Evolutionary conservation across 2,888 invertebrate species (phyloP).

Genomic region (Apotomis turbidana): DNA sequence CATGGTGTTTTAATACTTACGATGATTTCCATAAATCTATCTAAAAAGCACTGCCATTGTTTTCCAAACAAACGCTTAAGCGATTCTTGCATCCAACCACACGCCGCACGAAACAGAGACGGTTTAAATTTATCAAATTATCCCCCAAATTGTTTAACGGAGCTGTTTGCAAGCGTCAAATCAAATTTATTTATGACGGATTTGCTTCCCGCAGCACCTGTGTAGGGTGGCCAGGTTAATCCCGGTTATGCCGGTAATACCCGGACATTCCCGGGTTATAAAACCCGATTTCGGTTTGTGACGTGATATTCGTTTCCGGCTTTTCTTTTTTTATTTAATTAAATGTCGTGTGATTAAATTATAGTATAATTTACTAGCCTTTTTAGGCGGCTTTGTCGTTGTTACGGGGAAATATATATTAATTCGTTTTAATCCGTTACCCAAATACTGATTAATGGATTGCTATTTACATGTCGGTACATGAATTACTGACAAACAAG

Average conservation of each 20-base stretch:
- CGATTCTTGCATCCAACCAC: neutral
- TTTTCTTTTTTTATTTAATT: conserved; percentile 33
- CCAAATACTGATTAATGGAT: too few relatives aligned
- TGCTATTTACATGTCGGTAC: too few relatives aligned
- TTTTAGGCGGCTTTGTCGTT: too few relatives aligned
- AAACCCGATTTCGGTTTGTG: conserved; percentile 51
- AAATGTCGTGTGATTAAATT: conserved; percentile 7
- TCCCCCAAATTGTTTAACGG: conserved; percentile 62
- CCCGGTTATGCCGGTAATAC: conserved; percentile 60
- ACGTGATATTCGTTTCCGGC: conserved; percentile 47
- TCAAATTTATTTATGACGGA: conserved; percentile 78
- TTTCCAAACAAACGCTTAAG: neutral
- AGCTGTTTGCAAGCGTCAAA: conserved; percentile 74
- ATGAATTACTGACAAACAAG: too few relatives aligned
- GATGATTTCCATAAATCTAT: too few relatives aligned
- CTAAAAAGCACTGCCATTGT: neutral
- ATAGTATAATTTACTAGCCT: neutral
- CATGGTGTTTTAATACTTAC: too few relatives aligned
- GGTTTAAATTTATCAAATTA: conserved; percentile 51
- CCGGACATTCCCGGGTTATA: conserved; percentile 46
- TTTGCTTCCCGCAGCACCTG: conserved; percentile 71
- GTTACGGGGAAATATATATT: too few relatives aligned
- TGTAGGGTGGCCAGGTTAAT: conserved; percentile 61
- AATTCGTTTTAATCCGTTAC: too few relatives aligned
- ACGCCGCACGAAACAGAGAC: conserved; percentile 43